Conservation (phyloP, 2,888 invertebrate species). For the Disparrhopalites patrizii region DNA sequence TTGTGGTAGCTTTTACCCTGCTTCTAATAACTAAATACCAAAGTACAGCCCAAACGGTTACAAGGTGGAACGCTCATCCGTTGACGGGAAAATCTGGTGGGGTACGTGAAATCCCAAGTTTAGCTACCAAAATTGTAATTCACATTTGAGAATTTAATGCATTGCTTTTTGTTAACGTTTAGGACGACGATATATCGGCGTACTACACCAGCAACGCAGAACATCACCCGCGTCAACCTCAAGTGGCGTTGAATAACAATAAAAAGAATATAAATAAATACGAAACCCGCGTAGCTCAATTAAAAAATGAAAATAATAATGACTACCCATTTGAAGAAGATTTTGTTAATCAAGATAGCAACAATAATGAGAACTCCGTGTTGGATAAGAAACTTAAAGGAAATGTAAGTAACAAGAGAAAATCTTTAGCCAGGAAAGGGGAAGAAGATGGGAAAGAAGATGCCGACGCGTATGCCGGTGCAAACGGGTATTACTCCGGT, state of each 20-base stretch:
- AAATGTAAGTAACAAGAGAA: background rate
- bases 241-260: background rate
- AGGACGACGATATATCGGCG: conserved; percentile 19
- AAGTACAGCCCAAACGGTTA: background rate
- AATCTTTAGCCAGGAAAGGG: background rate
- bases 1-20: conserved; percentile 38
- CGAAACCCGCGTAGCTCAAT: background rate
- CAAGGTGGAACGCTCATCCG: background rate
- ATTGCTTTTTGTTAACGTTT: background rate
- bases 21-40: conserved; percentile 4
- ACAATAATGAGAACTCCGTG: too few relatives aligned
- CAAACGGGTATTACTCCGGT: background rate
- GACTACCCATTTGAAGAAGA: conserved; percentile 22
- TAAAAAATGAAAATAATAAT: background rate
- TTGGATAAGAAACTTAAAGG: background rate
- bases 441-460: background rate
- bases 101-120: background rate
- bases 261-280: background rate
- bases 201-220: background rate
- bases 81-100: background rate
- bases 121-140: too few relatives aligned
- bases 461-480: background rate
- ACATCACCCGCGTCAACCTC: background rate
- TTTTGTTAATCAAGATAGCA: conserved; percentile 5
- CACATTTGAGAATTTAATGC: too few relatives aligned